These are phyloP conservation scores for Forbesichthys papilliferus DNA, from an alignment of 2,113 vertebrate species.

Conservation along the genomic window DNA sequence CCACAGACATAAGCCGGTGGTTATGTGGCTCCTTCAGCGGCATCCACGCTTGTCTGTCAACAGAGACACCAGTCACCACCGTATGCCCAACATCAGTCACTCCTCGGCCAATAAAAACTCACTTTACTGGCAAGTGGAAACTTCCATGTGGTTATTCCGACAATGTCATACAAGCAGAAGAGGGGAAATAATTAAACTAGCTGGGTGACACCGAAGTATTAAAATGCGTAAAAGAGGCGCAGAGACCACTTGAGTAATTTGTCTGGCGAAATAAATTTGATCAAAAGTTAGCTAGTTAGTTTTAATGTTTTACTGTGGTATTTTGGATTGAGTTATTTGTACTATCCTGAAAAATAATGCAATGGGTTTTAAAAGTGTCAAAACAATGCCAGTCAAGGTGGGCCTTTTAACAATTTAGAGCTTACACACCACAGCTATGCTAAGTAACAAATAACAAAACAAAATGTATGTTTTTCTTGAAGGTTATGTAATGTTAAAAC, in stretches of 20 bases:
- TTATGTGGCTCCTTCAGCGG: constrained; percentile 56
- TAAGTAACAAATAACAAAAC: too few relatives aligned
- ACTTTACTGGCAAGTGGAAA: constrained; percentile 72
- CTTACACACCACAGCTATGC: too few relatives aligned
- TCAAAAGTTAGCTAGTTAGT: constrained; percentile 36
- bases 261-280: constrained; percentile 49
- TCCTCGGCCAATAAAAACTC: constrained; percentile 57
- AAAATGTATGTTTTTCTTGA: not conserved
- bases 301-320: too few relatives aligned
- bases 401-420: too few relatives aligned
- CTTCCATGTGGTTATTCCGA: constrained; percentile 69
- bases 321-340: too few relatives aligned
- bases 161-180: constrained; percentile 58
- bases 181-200: constrained; percentile 69
- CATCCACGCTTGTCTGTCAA: constrained; percentile 60
- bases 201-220: constrained; percentile 49
- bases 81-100: constrained; percentile 67
- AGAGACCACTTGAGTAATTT: constrained; percentile 59
- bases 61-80: constrained; percentile 49
- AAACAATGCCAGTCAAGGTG: too few relatives aligned
- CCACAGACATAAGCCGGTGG: constrained; percentile 49
- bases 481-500: not conserved
- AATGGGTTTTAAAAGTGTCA: too few relatives aligned
- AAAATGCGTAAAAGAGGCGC: constrained; percentile 46
- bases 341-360: too few relatives aligned